Base-by-base conservation (phyloP, 2,888 invertebrate species). In the Hemistola chrysoprasaria region DNA sequence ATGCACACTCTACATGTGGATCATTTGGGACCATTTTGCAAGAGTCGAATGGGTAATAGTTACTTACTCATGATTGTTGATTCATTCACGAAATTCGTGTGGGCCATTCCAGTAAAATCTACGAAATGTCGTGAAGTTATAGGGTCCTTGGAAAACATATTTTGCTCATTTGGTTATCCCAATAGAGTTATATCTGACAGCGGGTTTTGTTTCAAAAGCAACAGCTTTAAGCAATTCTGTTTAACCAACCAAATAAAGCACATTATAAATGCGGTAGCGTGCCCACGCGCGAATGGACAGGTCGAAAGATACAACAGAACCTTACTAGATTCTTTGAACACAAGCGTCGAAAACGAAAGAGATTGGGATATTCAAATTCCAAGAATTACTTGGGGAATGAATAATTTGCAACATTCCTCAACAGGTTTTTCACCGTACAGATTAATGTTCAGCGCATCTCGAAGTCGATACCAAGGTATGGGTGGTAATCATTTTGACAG, bases 1-100 rank as follows among this genome's bases (percentile, higher is more conserved):
- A 48, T 58, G 49, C 49, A 54, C 7, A 55, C 50, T 0, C 3
- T 60, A n/a, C 56, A 60, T 20, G 33, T 37, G 2, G 59, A 60
- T 8, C 57, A 60, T 28, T 24, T 60, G 22, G 60, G 56, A 0
- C 58, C 55, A 0, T 60, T 60, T 30, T 20, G 31, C 3, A 55
- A 50, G 34, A 48, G 47, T 1, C 23, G 35, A 6, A 45, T 32
- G 7, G 47, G 55, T 0, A 40, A 55, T 26, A 2, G 16, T 0
- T 56, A 59, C 22, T n/a, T 59, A 0, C 29, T 56, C 0, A 16
- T 47, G 4, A 53, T 50, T n/a, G n/a, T n/a, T n/a, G n/a, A n/a
- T n/a, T n/a, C n/a, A n/a, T n/a, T n/a, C n/a, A n/a, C n/a, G n/a
- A 10, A 56, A 59, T 22, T 20, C 53, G 6, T 56, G 56, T 32